phyloP scores from a whole-genome alignment of 2,888 invertebrate genomes.

The Drosophila recens region DNA sequence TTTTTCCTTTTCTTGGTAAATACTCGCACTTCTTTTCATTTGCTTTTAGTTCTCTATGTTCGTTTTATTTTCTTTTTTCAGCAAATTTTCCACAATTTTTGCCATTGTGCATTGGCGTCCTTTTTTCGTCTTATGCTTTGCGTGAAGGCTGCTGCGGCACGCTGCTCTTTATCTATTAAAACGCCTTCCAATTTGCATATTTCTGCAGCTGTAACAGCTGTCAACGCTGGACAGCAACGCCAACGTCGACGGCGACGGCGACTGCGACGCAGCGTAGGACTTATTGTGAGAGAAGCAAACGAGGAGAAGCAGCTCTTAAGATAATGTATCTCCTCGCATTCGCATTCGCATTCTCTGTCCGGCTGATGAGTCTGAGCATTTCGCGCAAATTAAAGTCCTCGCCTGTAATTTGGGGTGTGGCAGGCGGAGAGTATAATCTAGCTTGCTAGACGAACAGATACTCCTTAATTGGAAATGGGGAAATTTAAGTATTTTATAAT shows the following conservation, averaged over 20 bases:
- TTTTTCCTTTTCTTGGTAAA: conserved; percentile 10
- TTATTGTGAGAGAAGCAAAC: conserved; percentile 67
- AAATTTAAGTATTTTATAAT: too few relatives aligned
- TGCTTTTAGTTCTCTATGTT: conserved; percentile 27
- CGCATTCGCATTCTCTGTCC: conserved; percentile 14
- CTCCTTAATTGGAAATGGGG: not conserved
- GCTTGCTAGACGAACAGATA: not conserved
- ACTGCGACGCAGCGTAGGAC: conserved; percentile 54
- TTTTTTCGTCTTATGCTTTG: conserved; percentile 74
- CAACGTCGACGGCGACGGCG: conserved; percentile 7
- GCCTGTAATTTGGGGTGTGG: conserved; percentile 5
- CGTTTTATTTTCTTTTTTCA: conserved; percentile 14
- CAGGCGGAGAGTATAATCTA: not conserved
- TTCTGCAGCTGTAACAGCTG: conserved; percentile 81
- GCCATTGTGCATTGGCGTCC: conserved; percentile 64
- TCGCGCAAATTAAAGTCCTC: conserved; percentile 70
- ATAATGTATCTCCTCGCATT: conserved; percentile 63
- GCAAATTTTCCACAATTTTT: conserved; percentile 55
- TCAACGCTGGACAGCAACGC: conserved; percentile 71
- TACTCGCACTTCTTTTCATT: conserved; percentile 20
- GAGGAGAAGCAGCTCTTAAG: conserved; percentile 65
- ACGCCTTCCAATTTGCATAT: conserved; percentile 82
- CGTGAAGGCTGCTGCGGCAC: conserved; percentile 57
- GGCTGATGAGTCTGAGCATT: conserved; percentile 51
- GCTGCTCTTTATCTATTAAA: conserved; percentile 81